Percentiles rank a stretch among this genome's conserved stretches.
Evolutionary conservation across 2,888 invertebrate genomes (phyloP).

Genomic region (Agelastica alni): DNA sequence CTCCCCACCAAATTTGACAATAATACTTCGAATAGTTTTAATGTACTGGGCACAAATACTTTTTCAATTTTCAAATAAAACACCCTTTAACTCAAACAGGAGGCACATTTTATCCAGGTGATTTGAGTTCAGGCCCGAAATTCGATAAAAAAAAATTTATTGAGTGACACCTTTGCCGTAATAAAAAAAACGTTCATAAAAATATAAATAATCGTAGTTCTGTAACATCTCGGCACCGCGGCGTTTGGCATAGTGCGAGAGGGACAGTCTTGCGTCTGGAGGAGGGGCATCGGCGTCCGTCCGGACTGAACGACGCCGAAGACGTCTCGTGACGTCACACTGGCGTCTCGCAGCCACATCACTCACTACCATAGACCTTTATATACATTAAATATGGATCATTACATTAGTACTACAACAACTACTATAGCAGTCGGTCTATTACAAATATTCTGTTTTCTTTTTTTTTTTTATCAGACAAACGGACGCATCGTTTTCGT

Average conservation of each 20-base stretch:
- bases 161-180: too few species aligned
- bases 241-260: slow-evolving; percentile 32
- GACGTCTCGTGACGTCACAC: slow-evolving; percentile 50
- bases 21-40: too few species aligned
- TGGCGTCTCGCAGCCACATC: slow-evolving; percentile 51
- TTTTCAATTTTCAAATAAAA: too few species aligned
- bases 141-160: too few species aligned
- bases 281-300: slow-evolving; percentile 35
- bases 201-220: too few species aligned
- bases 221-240: slow-evolving; percentile 14
- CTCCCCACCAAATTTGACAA: too few species aligned
- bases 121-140: too few species aligned
- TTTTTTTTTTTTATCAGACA: slow-evolving; percentile 16
- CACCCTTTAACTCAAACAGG: too few species aligned
- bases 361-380: slow-evolving; percentile 47
- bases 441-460: slow-evolving; percentile 32
- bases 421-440: slow-evolving; percentile 29
- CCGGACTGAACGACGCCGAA: slow-evolving; percentile 48
- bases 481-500: slow-evolving; percentile 11
- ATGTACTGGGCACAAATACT: too few species aligned
- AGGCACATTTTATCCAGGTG: too few species aligned
- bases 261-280: slow-evolving; percentile 31
- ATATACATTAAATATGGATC: slow-evolving; percentile 46
- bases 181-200: too few species aligned
- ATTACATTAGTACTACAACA: slow-evolving; percentile 40